Evolutionary conservation across 2,113 vertebrate genomes (phyloP).

Genomic region (Catagonus wagneri): DNA sequence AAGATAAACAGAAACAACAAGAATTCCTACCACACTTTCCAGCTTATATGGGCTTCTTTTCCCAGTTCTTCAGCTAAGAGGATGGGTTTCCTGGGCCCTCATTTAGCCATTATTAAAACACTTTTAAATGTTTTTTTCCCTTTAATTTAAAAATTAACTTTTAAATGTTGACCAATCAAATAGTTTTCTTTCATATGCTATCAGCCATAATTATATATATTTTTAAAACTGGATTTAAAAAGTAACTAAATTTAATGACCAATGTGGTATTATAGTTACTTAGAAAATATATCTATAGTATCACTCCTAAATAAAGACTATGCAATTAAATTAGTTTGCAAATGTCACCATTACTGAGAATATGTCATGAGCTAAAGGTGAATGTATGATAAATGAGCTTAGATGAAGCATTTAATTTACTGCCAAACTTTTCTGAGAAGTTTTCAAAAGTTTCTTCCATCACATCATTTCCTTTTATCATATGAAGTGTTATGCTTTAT

Average conservation of each 20-base stretch:
- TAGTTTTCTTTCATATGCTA: constrained; percentile 44
- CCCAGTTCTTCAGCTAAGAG: background rate
- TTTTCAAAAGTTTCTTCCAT: constrained; percentile 64
- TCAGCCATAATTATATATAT: background rate
- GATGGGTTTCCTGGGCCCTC: background rate
- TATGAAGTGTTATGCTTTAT: background rate
- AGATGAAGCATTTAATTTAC: constrained; percentile 82
- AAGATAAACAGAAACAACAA: background rate
- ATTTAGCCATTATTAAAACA: background rate
- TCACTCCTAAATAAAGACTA: constrained; percentile 75
- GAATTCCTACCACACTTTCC: background rate
- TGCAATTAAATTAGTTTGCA: constrained; percentile 82
- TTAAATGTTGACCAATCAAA: background rate
- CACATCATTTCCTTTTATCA: constrained; percentile 32
- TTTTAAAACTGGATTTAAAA: background rate
- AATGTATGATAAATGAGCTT: constrained; percentile 83
- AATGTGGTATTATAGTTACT: constrained; percentile 71
- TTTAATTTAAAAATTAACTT: constrained; percentile 22
- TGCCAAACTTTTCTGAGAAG: constrained; percentile 75
- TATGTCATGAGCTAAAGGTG: constrained; percentile 84
- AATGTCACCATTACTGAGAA: constrained; percentile 83
- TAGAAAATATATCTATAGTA: constrained; percentile 67
- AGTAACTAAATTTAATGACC: constrained; percentile 35
- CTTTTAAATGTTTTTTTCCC: background rate
- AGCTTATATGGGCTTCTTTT: background rate